Evolutionary conservation across 2,113 vertebrate species (phyloP), one percentile per base, ranked within the genome.

Genomic region (Neopipo cinnamomea): DNA sequence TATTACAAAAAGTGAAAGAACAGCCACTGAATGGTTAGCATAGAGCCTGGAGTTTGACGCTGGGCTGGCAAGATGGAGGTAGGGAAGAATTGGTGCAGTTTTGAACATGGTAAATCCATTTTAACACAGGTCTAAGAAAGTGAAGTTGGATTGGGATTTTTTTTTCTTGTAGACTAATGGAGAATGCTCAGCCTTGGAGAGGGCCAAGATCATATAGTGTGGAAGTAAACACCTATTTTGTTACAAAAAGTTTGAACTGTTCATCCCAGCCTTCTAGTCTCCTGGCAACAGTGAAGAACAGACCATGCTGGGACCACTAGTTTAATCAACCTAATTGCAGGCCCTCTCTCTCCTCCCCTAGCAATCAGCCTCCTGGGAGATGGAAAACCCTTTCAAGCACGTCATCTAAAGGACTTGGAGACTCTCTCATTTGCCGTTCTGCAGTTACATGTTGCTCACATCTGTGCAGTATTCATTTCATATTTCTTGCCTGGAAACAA

Each of bases 241-340:
- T 80, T 79, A 44, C 33, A 80, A 88, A 88, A 91, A 93, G 71
- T 74, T 95, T 88, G 88, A 96, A 53, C 63, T 47, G 72, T 90
- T 94, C 82, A 77, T 88, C 59, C 27, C 56, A 80, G 88, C 37
- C 42, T 91, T 76, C 85, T 74, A 88, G 93, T 96, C 75, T 96
- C 95, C 94, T 95, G 91, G 94, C 91, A 97, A 95, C 95, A 71
- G 63, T 31, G 59, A 94, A 88, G 88, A 96, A 91, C 67, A 89
- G 82, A 83, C 87, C 88, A 94, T 67, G 72, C 71, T 80, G 90
- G 85, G 93, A 95, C 93, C 94, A 94, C 91, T 91, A 86, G 90
- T 96, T 96, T 95, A 95, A 95, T 97, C 88, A 96, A 74, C 71
- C 8, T 91, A 94, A 94, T 96, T 96, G 85, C 84, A 93, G 90